phyloP scores from a whole-genome alignment of 2,113 vertebrate genomes.

The Corvus cornix region DNA sequence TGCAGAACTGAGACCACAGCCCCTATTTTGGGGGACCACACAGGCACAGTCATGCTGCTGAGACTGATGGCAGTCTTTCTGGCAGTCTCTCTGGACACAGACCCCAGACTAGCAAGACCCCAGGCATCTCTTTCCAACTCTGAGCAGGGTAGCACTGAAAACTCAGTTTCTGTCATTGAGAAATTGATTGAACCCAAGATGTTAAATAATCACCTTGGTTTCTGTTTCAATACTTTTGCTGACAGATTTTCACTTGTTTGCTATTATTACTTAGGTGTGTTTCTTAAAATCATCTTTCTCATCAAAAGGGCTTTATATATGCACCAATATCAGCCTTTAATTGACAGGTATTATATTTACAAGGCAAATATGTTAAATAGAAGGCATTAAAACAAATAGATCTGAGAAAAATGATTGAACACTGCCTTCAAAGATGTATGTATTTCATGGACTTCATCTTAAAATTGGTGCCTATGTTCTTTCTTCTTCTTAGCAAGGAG shows the following conservation, averaged over 20 bases:
- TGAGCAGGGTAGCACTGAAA: neutral
- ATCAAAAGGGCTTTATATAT: neutral
- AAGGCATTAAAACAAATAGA: neutral
- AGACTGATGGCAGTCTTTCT: fast-evolving
- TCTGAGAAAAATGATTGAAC: fast-evolving
- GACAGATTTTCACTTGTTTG: neutral
- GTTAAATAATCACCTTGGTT: neutral
- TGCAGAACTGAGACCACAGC: neutral
- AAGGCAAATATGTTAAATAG: neutral
- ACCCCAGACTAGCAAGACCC: neutral
- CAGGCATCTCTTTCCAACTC: neutral
- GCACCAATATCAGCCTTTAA: neutral
- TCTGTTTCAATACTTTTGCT: neutral
- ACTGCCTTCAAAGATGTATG: neutral
- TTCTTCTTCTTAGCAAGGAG: neutral
- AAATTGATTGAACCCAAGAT: neutral
- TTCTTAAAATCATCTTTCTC: neutral
- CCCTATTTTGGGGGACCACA: fast-evolving
- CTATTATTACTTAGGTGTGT: neutral
- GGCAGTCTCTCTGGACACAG: neutral
- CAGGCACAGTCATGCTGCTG: fast-evolving
- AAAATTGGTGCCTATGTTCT: neutral
- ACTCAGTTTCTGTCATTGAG: neutral
- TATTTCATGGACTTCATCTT: neutral
- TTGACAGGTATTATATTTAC: neutral